These are phyloP conservation scores for Orthosia cruda DNA, from an alignment of 2,888 invertebrate species.

Conservation along the genomic window DNA sequence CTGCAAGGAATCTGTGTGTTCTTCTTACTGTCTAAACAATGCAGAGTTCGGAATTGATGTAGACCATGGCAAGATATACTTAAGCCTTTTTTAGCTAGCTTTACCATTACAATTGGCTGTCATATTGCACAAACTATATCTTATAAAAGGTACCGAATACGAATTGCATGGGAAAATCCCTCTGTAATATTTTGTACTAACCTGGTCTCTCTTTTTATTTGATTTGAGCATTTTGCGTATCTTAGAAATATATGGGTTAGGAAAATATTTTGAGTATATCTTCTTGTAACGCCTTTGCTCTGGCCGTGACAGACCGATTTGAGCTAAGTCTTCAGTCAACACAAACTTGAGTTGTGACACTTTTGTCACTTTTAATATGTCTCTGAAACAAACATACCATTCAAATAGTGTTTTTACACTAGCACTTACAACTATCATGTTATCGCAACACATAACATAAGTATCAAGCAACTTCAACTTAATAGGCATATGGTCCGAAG, in stretches of 20 bases:
- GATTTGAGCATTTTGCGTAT: conserved; percentile 96
- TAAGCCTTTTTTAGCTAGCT: background rate
- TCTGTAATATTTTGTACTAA: conserved; percentile 70
- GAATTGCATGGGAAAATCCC: background rate
- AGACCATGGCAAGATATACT: background rate
- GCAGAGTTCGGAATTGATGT: no score
- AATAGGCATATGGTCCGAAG: background rate
- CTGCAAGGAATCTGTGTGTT: background rate
- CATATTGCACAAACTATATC: background rate
- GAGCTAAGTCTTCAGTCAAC: conserved; percentile 97
- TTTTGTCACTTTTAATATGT: conserved; percentile 97
- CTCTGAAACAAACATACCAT: conserved; percentile 90
- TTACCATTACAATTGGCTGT: background rate
- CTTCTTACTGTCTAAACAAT: background rate
- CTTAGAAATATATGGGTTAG: conserved; percentile 98
- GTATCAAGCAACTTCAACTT: background rate
- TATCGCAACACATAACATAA: background rate
- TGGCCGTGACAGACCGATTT: conserved; percentile 98
- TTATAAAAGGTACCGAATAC: background rate
- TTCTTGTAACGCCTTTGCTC: conserved; percentile 98
- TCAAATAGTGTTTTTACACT: background rate
- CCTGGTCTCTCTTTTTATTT: conserved; percentile 91
- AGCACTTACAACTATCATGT: background rate
- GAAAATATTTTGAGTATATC: conserved; percentile 98
- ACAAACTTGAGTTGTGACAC: conserved; percentile 98